These are phyloP conservation scores for Lasiurus borealis DNA, from an alignment of 2,113 vertebrate genomes.

Conservation along the genomic window DNA sequence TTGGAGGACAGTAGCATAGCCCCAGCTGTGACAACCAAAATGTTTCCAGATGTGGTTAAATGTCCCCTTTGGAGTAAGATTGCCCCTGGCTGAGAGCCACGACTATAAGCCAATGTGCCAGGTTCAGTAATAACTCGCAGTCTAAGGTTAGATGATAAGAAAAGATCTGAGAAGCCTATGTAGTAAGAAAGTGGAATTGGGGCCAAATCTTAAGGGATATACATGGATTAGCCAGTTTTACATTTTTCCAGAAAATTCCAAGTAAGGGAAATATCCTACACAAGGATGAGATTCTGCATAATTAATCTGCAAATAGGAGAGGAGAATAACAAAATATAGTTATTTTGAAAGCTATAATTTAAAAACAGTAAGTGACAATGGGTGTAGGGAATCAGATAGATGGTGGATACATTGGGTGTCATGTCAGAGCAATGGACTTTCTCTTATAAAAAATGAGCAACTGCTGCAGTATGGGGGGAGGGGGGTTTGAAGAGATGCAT, in stretches of 20 bases:
- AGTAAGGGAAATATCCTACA: background rate
- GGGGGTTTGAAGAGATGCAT: conserved; percentile 35
- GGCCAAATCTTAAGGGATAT: background rate
- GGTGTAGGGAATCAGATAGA: background rate
- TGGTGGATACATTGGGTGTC: background rate
- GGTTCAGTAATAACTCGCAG: background rate
- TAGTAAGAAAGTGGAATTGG: background rate
- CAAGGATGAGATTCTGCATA: background rate
- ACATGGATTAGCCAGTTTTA: background rate
- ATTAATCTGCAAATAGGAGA: background rate
- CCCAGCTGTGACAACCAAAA: background rate
- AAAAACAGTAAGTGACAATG: conserved; percentile 1
- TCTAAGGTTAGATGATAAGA: background rate
- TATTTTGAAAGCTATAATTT: background rate
- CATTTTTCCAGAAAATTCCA: background rate
- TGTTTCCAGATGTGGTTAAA: conserved; percentile 23
- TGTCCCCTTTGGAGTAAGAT: background rate
- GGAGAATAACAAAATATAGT: background rate
- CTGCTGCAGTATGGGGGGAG: background rate
- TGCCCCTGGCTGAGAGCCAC: background rate
- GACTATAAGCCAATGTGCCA: background rate
- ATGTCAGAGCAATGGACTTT: background rate
- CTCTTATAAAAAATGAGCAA: conserved; percentile 23
- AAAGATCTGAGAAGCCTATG: background rate
- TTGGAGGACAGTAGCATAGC: background rate